Evolutionary conservation across 2,113 vertebrate genomes (phyloP), one percentile per base, ranked within the genome.

Genomic region (Globicephala melas): DNA sequence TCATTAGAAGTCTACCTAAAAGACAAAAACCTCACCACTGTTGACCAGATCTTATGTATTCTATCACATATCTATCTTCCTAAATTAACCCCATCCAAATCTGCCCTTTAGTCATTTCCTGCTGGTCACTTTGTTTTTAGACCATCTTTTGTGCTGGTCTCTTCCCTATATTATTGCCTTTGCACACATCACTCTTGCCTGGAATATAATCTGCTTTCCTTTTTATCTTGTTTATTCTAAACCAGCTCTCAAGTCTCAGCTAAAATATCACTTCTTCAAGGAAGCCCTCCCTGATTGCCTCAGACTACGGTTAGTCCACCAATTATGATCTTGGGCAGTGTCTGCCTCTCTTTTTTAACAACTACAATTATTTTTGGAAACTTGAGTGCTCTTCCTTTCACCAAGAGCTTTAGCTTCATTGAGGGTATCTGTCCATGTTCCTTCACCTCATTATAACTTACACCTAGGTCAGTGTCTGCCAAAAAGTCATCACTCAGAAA

Each of bases 181-280:
- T 63, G 76, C 23, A 74, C 1, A 6, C 12, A 0, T 2, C 44
- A 68, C 44, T 83, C 15, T 17, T 76, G 5, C 47, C 28, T 60
- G 26, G 26, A 53, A 33, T 50, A 73, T 11, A 21, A 33, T 84
- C 14, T 47, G 2, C 20, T 81, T 89, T 79, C 36, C 28, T 77
- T 17, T 74, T 77, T 58, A 25, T 20, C 2, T 41, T n/a, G 7
- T 6, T 10, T 62, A 41, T 63, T 93, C 17, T 44, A 93, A 91
- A n/a, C 20, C 20, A 44, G 20, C 28, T 71, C 21, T 67, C 38
- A 60, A 15, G 71, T 73, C 18, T 71, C 33, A 93, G 23, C 6
- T 73, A 73, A 47, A 71, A 86, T 85, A 18, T 60, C 38, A 31
- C 28, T 81, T 96, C 86, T 84, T 84, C 63, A 44, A 67, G 5